Base-by-base conservation (phyloP, 1,140 invertebrate genomes). In the Conus betulinus region DNA sequence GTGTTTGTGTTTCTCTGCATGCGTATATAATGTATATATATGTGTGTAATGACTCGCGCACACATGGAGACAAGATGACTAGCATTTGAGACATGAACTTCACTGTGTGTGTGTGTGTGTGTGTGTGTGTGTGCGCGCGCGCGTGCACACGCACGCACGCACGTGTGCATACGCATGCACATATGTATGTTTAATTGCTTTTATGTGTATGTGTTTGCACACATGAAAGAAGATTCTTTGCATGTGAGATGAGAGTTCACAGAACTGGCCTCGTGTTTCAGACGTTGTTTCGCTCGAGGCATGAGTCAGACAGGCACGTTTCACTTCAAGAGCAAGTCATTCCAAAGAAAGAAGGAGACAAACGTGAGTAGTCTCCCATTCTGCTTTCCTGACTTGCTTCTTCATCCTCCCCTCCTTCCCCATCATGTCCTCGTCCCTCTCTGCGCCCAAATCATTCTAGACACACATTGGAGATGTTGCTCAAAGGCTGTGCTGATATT, bases 301-400 rank as follows among this genome's bases (percentile, higher is more conserved):
- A 93, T 95, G 27, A 91, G 84, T 83, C 90, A 91, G 52, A 87
- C 91, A 27, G 95, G 95, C 83, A 91, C 94, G 0, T 92, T 89
- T 52, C 94, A 95, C 90, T 95, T 92, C 90, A 92, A 92, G 89
- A 95, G 94, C 91, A 93, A 92, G 76, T 94, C 95, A 15, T 95
- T 95, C 88, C 89, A 93, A 88, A 91, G 90, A 55, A 90, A 91
- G 84, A 91, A 89, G 67, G 88, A 89, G 55, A 88, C 89, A 81
- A 91, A 91, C 84, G 91, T 93, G 90, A 92, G 90, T 88, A 17
- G 79, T 53, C 53, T 81, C 51, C 39, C 39, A 7, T 81, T 27
- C 4, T 3, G 51, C 52, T 55, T 8, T 11, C 15, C 15, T 15
- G 8, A 60, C 15, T 60, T 15, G 1, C 8, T 15, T 1, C 57